Conservation (phyloP, 2,797 vertebrate species). For the Melopsittacus undulatus region DNA sequence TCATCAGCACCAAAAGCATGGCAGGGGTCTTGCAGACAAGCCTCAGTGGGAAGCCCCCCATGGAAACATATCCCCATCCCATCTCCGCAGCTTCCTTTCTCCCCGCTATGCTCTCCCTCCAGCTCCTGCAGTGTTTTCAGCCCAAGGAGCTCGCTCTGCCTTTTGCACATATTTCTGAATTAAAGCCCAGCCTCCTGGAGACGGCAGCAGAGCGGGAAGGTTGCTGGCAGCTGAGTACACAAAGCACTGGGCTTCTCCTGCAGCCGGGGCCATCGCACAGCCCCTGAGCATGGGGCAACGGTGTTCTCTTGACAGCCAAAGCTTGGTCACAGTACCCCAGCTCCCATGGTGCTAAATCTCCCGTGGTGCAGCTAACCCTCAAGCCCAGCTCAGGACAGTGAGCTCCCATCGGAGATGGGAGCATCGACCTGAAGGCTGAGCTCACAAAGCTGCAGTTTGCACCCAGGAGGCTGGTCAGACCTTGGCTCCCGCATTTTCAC, state of each 20-base stretch:
- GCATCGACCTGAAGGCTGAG: background rate
- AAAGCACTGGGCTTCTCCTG: background rate
- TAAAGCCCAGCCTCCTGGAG: background rate
- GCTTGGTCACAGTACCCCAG: background rate
- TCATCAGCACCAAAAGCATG: background rate
- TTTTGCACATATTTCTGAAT: background rate
- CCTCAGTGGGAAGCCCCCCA: background rate
- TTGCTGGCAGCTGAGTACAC: background rate
- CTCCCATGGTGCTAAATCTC: fast-evolving
- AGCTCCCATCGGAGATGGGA: fast-evolving
- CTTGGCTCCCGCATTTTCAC: background rate
- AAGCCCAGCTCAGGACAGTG: background rate
- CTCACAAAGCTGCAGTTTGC: background rate
- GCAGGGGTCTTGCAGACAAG: background rate
- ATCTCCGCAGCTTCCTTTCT: background rate
- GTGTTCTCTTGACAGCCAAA: fast-evolving
- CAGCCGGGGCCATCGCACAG: fast-evolving
- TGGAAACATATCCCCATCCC: background rate
- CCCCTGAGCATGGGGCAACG: fast-evolving
- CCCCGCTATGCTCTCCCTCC: fast-evolving
- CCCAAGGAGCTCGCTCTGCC: background rate
- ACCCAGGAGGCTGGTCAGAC: background rate
- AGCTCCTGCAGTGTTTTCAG: background rate
- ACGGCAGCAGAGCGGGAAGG: background rate
- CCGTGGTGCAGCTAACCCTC: background rate